Conservation (phyloP, 2,888 invertebrate genomes). For the Philonicus albiceps region DNA sequence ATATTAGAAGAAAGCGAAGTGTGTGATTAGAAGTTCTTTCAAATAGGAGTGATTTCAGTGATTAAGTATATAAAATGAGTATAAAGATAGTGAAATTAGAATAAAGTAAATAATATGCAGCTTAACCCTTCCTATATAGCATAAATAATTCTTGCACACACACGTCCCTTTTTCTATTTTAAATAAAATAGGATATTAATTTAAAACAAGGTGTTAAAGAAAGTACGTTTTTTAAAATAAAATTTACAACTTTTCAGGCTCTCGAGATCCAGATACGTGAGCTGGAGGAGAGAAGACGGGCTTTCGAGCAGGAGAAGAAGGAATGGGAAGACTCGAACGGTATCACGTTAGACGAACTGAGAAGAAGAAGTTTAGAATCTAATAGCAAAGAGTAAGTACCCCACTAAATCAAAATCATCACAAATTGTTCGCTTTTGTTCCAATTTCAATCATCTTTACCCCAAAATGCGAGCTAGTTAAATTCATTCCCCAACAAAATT, state of each 20-base stretch:
- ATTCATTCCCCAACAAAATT: background rate
- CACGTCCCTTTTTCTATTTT: background rate
- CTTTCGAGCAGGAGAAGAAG: constrained; percentile 84
- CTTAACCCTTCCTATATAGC: background rate
- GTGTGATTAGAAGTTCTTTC: background rate
- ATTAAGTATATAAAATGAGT: background rate
- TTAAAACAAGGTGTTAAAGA: background rate
- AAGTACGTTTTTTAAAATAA: background rate
- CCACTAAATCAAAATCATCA: background rate
- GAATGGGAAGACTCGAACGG: constrained; percentile 92
- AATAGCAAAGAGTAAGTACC: constrained; percentile 84
- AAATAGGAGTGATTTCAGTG: background rate
- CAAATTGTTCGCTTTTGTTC: background rate
- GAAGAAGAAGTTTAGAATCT: constrained; percentile 86
- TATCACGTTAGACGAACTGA: constrained; percentile 86
- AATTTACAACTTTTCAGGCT: constrained; percentile 57
- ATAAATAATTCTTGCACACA: background rate
- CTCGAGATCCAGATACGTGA: constrained; percentile 91
- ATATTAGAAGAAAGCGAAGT: background rate
- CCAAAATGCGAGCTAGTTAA: background rate
- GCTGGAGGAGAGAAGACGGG: constrained; percentile 85
- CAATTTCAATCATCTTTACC: background rate
- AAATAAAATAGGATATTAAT: background rate
- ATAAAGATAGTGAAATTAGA: background rate
- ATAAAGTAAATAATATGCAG: background rate